phyloP scores from a whole-genome alignment of 2,797 vertebrate species.

The Silurus aristotelis region DNA sequence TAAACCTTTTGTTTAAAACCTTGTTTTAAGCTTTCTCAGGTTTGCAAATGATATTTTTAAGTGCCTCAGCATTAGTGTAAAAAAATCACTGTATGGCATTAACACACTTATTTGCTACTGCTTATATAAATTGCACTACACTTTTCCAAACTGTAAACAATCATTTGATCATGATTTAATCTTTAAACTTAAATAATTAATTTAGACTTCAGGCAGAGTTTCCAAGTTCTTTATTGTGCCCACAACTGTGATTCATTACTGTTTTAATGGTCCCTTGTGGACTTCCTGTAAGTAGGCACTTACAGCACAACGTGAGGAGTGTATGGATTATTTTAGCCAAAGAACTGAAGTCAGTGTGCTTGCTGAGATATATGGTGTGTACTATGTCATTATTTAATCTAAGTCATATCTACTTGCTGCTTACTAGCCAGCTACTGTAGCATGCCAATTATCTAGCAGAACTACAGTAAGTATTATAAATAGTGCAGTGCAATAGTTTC shows the following conservation, averaged over 20 bases:
- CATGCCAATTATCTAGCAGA: not conserved
- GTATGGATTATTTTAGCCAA: not conserved
- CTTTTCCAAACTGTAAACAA: not conserved
- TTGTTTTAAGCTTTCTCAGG: not conserved
- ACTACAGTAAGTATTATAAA: conserved; percentile 2
- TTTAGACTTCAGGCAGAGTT: not conserved
- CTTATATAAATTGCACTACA: not conserved
- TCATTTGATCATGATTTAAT: not conserved
- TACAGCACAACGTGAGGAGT: not conserved
- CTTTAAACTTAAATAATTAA: conserved; percentile 13
- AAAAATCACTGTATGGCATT: not conserved
- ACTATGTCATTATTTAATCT: not conserved
- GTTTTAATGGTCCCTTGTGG: no score
- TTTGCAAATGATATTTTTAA: not conserved
- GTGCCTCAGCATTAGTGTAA: not conserved
- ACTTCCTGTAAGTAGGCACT: not conserved
- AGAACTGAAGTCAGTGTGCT: not conserved
- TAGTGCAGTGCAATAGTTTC: not conserved
- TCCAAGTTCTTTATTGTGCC: not conserved
- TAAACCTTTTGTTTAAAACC: not conserved
- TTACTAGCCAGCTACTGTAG: not conserved
- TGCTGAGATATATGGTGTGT: not conserved
- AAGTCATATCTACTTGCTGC: not conserved
- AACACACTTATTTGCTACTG: not conserved
- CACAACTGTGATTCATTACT: not conserved